A percentile compares a stretch with the other conserved stretches of the same genome.
These are phyloP conservation scores for Cheirogaleus medius DNA, from an alignment of 2,113 vertebrate genomes.

Conservation along the genomic window DNA sequence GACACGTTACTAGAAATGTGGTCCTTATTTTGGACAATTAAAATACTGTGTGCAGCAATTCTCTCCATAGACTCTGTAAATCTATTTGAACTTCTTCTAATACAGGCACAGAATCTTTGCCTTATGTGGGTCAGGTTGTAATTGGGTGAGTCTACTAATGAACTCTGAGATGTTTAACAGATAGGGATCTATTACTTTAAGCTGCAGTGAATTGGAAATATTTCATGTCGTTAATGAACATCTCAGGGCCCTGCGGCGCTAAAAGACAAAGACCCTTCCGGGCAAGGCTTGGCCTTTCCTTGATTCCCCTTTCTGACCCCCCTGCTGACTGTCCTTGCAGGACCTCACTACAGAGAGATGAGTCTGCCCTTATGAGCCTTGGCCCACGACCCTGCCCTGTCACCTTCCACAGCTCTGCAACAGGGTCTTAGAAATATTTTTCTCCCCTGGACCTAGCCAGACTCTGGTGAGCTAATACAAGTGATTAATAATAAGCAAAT, in stretches of 20 bases:
- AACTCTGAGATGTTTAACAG: not conserved
- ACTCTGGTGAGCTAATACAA: not conserved
- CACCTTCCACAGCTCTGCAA: not conserved
- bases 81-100: not conserved
- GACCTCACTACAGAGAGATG: not conserved
- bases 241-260: not conserved
- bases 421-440: not conserved
- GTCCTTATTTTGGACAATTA: not conserved
- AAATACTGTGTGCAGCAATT: not conserved
- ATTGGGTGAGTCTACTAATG: not conserved
- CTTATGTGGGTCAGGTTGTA: not conserved
- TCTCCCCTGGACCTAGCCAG: not conserved
- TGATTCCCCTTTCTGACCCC: rapidly evolving
- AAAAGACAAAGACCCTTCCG: not conserved
- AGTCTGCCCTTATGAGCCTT: not conserved
- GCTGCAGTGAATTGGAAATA: not conserved
- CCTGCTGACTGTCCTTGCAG: not conserved
- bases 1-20: not conserved
- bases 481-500: not conserved
- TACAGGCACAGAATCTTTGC: not conserved
- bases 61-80: not conserved
- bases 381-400: not conserved
- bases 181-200: not conserved
- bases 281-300: not conserved
- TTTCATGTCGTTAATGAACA: not conserved